A percentile compares a stretch with the other conserved stretches of the same genome.
phyloP scores from a whole-genome alignment of 1,140 invertebrate species.

The Adoxophyes honmai region DNA sequence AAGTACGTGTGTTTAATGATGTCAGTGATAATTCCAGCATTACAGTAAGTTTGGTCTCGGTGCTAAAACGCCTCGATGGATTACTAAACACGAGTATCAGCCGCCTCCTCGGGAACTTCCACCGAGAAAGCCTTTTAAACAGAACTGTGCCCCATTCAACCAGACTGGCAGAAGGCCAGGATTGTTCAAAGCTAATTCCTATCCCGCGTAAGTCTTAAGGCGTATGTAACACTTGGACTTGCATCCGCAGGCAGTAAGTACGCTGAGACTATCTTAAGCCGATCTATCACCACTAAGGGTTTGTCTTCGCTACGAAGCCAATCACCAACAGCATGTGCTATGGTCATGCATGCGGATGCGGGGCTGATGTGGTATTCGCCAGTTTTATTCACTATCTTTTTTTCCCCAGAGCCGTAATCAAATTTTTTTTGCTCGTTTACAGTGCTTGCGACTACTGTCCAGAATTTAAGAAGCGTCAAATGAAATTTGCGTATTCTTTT shows the following conservation, averaged over 20 bases:
- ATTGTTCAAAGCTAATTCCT: constrained; percentile 42
- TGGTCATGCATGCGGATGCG: no score
- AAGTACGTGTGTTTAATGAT: no score
- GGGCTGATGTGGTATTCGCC: no score
- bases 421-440: no score
- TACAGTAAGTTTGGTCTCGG: constrained; percentile 54
- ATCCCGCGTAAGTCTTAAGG: constrained; percentile 69
- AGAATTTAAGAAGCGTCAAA: constrained; percentile 50
- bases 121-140: constrained; percentile 23
- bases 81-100: constrained; percentile 58
- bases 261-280: no score
- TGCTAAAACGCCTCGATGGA: constrained; percentile 48
- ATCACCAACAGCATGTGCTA: no score
- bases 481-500: constrained; percentile 62
- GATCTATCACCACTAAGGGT: no score
- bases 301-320: no score
- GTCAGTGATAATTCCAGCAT: constrained; percentile 31
- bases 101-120: constrained; percentile 46
- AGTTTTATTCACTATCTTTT: no score
- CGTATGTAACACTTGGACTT: no score
- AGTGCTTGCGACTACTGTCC: constrained; percentile 63
- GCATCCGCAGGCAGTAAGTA: no score
- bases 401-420: no score
- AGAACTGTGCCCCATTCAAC: constrained; percentile 66
- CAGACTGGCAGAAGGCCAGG: constrained; percentile 52